Evolutionary conservation across 2,113 vertebrate genomes (phyloP).

Genomic region (Anguilla rostrata): DNA sequence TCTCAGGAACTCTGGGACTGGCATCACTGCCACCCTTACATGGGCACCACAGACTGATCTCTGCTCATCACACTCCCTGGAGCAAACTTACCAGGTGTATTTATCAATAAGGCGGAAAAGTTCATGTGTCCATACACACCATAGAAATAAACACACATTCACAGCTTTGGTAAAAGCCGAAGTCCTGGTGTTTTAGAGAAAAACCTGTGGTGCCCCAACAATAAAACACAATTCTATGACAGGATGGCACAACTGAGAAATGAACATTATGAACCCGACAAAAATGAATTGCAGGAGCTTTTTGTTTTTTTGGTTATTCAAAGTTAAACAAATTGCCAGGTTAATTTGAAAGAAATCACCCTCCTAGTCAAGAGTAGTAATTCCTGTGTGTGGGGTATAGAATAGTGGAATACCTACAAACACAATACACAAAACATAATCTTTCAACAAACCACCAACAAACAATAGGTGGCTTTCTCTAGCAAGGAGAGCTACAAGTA

Average conservation of each 20-base stretch:
- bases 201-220: not conserved
- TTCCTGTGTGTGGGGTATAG: not conserved
- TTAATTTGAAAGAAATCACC: too few relatives aligned
- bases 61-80: not conserved
- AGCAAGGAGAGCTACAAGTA: not conserved
- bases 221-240: not conserved
- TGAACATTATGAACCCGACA: not conserved
- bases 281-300: too few relatives aligned
- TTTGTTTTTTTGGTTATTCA: too few relatives aligned
- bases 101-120: not conserved
- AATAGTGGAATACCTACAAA: not conserved
- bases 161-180: not conserved
- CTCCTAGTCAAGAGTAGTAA: too few relatives aligned
- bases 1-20: not conserved
- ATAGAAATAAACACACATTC: not conserved
- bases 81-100: not conserved
- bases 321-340: too few relatives aligned
- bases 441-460: not conserved
- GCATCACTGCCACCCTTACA: not conserved
- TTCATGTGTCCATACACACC: not conserved
- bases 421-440: not conserved
- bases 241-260: not conserved
- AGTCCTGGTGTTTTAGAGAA: not conserved
- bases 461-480: not conserved
- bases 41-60: not conserved